phyloP scores from a whole-genome alignment of 2,888 invertebrate species.

The Nipponacmea schrenckii region DNA sequence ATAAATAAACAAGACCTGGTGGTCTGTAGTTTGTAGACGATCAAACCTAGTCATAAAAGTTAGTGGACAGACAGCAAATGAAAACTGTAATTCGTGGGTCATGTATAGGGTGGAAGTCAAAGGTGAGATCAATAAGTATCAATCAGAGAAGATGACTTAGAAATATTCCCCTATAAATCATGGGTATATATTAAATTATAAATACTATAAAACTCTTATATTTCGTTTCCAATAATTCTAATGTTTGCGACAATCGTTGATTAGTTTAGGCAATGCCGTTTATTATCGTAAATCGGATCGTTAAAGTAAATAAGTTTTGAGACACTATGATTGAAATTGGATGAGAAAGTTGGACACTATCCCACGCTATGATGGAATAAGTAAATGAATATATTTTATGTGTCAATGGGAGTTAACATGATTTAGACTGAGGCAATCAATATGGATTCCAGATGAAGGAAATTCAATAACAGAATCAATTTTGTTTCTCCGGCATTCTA shows the following conservation, averaged over 20 bases:
- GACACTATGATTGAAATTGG: constrained; percentile 3
- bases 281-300: constrained; percentile 7
- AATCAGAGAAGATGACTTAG: neutral
- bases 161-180: constrained; percentile 1
- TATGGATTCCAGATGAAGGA: no score
- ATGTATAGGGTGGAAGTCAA: neutral
- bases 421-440: no score
- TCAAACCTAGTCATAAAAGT: no score
- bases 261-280: constrained; percentile 2
- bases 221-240: neutral
- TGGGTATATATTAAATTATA: neutral
- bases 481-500: no score
- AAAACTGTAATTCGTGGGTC: no score
- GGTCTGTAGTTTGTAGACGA: no score
- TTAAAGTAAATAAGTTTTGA: constrained; percentile 5
- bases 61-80: no score
- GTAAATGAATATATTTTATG: constrained; percentile 2
- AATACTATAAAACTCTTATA: constrained; percentile 7
- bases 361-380: neutral
- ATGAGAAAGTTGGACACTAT: neutral
- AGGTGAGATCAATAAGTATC: neutral
- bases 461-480: no score
- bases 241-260: constrained; percentile 4
- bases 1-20: no score
- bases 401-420: neutral